phyloP scores from a whole-genome alignment of 2,113 vertebrate species.

The Myxocyprinus asiaticus region DNA sequence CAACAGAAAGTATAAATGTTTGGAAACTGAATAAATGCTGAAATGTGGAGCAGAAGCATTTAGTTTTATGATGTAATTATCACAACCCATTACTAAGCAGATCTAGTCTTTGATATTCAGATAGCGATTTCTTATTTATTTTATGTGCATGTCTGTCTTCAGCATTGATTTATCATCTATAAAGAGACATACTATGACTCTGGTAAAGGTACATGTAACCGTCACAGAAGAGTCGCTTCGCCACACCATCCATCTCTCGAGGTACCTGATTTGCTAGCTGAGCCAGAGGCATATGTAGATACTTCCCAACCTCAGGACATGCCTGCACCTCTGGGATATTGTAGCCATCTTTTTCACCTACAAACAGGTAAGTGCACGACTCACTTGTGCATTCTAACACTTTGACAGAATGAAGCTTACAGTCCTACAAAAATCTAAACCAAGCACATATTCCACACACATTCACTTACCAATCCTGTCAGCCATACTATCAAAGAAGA shows the following conservation, averaged over 20 bases:
- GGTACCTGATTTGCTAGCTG: conserved; percentile 78
- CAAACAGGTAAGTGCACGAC: neutral
- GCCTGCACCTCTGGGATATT: conserved; percentile 82
- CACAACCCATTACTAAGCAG: neutral
- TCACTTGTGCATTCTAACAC: neutral
- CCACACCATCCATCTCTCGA: conserved; percentile 86
- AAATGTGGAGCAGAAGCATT: too few relatives aligned
- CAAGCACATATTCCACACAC: neutral
- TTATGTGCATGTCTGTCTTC: neutral
- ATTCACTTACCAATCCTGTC: conserved; percentile 80
- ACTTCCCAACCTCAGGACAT: conserved; percentile 82
- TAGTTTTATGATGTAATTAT: too few relatives aligned
- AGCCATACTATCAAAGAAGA: conserved; percentile 94
- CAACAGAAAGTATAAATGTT: too few relatives aligned
- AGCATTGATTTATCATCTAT: conserved; percentile 67
- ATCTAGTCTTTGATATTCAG: neutral
- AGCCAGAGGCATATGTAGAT: conserved; percentile 76
- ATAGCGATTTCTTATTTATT: neutral
- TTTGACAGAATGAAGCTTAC: neutral
- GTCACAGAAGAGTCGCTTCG: conserved; percentile 88
- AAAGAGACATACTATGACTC: conserved; percentile 82
- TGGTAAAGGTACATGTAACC: conserved; percentile 93
- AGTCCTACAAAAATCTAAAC: neutral
- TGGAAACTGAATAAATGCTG: too few relatives aligned
- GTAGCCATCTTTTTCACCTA: conserved; percentile 82